phyloP scores from a whole-genome alignment of 2,797 vertebrate genomes.

The Sebastes trivittatus region DNA sequence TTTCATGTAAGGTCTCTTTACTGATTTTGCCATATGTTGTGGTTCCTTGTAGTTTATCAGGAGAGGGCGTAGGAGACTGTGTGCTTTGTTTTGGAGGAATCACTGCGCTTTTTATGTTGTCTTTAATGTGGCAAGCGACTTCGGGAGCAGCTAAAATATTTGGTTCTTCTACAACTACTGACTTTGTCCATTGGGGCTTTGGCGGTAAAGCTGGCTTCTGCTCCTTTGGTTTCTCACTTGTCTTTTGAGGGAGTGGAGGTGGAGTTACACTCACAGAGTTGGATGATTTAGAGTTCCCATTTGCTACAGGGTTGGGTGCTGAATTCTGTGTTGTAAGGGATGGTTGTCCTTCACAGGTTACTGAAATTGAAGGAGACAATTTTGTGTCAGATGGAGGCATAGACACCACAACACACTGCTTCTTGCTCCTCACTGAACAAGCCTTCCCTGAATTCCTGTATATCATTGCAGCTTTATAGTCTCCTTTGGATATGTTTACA shows the following conservation, averaged over 20 bases:
- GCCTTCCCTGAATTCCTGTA: constrained; percentile 88
- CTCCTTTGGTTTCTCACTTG: constrained; percentile 69
- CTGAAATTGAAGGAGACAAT: constrained; percentile 96
- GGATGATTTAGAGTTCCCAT: constrained; percentile 65
- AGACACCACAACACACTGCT: constrained; percentile 83
- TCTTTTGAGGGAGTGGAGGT: constrained; percentile 73
- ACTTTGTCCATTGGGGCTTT: constrained; percentile 77
- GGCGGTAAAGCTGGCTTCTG: constrained; percentile 77
- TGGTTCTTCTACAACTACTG: constrained; percentile 51
- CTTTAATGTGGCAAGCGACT: constrained; percentile 67
- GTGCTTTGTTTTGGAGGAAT: constrained; percentile 45
- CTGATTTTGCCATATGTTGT: constrained; percentile 27
- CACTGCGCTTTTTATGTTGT: constrained; percentile 33
- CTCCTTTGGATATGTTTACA: constrained; percentile 88
- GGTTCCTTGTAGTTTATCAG: constrained; percentile 50
- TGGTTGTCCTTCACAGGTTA: constrained; percentile 86
- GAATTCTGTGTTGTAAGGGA: constrained; percentile 73
- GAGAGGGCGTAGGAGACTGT: constrained; percentile 38
- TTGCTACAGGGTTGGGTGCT: constrained; percentile 66
- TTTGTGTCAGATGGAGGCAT: constrained; percentile 86
- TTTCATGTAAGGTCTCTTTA: constrained; percentile 9
- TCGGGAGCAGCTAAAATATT: constrained; percentile 67
- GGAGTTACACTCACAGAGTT: constrained; percentile 50
- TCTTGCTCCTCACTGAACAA: constrained; percentile 84
- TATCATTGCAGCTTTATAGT: constrained; percentile 91